A percentile compares a stretch with the other conserved stretches of the same genome.
Evolutionary conservation across 2,113 vertebrate genomes (phyloP).

Genomic region (Oryzias javanicus): DNA sequence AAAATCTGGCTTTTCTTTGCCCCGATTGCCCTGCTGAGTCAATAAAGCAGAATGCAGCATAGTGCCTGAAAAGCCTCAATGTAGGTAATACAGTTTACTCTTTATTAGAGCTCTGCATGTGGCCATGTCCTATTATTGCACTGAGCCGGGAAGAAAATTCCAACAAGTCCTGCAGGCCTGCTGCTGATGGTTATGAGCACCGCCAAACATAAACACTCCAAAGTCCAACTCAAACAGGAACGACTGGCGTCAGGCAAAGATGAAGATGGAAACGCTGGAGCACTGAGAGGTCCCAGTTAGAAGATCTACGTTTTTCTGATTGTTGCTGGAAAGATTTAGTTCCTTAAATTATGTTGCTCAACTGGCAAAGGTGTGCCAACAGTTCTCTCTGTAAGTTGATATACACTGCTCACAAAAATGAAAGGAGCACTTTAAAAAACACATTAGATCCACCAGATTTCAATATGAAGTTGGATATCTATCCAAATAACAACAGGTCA

Average conservation of each 20-base stretch:
- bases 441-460: too few species aligned
- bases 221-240: slow-evolving; percentile 17
- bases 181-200: slow-evolving; percentile 5
- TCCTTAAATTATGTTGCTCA: too few species aligned
- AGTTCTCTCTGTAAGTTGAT: too few species aligned
- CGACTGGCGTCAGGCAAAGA: background rate
- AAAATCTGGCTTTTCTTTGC: slow-evolving; percentile 30
- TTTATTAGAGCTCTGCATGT: slow-evolving; percentile 25
- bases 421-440: too few species aligned
- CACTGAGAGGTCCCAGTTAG: background rate
- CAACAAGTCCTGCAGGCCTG: slow-evolving; percentile 2
- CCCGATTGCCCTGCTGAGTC: slow-evolving; percentile 29
- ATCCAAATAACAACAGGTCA: too few species aligned
- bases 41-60: slow-evolving; percentile 32
- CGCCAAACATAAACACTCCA: background rate
- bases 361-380: too few species aligned
- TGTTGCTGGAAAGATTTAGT: too few species aligned
- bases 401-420: too few species aligned
- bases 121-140: slow-evolving; percentile 19
- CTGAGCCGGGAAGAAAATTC: background rate
- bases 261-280: background rate
- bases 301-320: background rate
- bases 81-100: slow-evolving; percentile 24
- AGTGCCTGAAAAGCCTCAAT: slow-evolving; percentile 18
- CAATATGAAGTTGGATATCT: too few species aligned